Conservation (phyloP, 2,797 vertebrate species). For the Enteromius unitaeniatus region DNA sequence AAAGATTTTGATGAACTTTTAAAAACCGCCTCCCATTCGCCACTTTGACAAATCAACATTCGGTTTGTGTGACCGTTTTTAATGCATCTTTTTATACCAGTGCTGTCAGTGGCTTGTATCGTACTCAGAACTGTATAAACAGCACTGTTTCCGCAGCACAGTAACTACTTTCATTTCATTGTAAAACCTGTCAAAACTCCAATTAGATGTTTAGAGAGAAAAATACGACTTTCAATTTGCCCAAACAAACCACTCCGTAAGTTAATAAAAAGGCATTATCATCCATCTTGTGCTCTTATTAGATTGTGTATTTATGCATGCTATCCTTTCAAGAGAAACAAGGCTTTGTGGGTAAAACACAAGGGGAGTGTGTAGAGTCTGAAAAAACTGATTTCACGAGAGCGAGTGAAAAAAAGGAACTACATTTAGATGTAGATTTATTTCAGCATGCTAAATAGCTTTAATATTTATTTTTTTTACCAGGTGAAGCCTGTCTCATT, state of each 20-base stretch:
- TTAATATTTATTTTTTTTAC: slow-evolving; percentile 15
- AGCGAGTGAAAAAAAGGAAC: slow-evolving; percentile 51
- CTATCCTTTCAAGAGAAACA: slow-evolving; percentile 64
- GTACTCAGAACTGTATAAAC: slow-evolving; percentile 58
- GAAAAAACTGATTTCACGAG: slow-evolving; percentile 51
- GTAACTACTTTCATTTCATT: slow-evolving; percentile 60
- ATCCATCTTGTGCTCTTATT: slow-evolving; percentile 66
- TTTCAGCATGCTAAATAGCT: slow-evolving; percentile 40
- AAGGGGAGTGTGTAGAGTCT: slow-evolving; percentile 48
- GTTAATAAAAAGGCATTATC: slow-evolving; percentile 68
- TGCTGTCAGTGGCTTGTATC: slow-evolving; percentile 56
- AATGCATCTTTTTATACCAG: slow-evolving; percentile 57
- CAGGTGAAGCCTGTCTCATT: slow-evolving; percentile 16
- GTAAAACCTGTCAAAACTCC: slow-evolving; percentile 63
- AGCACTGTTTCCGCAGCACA: slow-evolving; percentile 32
- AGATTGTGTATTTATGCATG: slow-evolving; percentile 64
- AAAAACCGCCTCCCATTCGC: slow-evolving; percentile 28
- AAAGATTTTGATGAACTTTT: slow-evolving; percentile 41
- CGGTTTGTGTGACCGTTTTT: slow-evolving; percentile 44
- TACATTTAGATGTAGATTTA: slow-evolving; percentile 33
- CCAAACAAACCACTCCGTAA: slow-evolving; percentile 66
- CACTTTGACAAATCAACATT: slow-evolving; percentile 56
- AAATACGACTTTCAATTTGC: slow-evolving; percentile 67
- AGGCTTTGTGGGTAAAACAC: slow-evolving; percentile 63
- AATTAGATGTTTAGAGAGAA: slow-evolving; percentile 64